Conservation (phyloP, 2,888 invertebrate species). For the Drosophila paracracens region DNA sequence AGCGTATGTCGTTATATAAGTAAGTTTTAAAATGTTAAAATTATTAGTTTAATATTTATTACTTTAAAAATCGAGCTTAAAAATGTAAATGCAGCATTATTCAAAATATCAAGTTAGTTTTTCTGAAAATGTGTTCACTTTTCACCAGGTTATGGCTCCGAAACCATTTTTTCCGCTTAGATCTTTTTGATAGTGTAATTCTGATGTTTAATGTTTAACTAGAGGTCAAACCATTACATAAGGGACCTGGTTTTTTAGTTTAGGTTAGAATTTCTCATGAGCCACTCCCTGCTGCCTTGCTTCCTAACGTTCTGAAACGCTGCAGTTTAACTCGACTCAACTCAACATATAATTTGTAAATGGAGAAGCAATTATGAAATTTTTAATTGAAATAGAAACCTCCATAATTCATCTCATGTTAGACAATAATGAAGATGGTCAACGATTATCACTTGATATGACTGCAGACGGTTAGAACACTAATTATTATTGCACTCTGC, state of each 20-base stretch:
- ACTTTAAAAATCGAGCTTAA: not conserved
- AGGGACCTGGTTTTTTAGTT: not conserved
- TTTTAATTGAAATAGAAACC: not conserved
- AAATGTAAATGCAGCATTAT: not conserved
- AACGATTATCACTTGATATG: not conserved
- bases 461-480: slow-evolving; percentile 8
- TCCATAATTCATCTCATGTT: slow-evolving; percentile 12
- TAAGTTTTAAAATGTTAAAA: not conserved
- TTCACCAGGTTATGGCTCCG: not conserved
- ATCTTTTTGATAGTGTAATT: not conserved
- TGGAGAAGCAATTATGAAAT: not conserved
- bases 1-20: not conserved
- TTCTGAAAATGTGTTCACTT: not conserved
- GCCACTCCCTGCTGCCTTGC: not conserved
- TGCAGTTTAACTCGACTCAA: not conserved
- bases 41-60: not conserved
- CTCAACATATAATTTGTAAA: not conserved
- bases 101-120: not conserved
- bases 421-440: not conserved
- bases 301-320: not conserved
- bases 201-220: no score
- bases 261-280: not conserved
- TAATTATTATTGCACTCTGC: slow-evolving; percentile 23
- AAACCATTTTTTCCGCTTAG: not conserved
- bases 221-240: not conserved